Conservation (phyloP, 1,140 invertebrate genomes). For the Teleogryllus occipitalis region DNA sequence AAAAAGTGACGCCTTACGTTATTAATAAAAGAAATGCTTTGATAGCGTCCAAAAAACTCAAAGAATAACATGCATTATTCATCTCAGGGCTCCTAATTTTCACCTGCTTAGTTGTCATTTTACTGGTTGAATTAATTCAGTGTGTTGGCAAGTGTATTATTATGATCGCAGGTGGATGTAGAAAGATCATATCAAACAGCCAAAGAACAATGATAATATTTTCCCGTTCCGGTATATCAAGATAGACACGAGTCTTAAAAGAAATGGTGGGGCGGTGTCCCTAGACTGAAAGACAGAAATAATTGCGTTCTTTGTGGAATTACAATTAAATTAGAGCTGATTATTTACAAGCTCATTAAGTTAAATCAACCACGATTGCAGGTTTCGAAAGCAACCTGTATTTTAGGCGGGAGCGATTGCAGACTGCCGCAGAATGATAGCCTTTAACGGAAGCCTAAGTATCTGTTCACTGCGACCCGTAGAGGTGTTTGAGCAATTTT, state of each 20-base stretch:
- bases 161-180: neutral
- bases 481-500: neutral
- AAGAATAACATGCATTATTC: neutral
- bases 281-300: neutral
- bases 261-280: neutral
- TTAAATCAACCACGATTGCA: neutral
- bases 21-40: too few relatives aligned
- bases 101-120: neutral
- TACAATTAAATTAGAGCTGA: constrained; percentile 1
- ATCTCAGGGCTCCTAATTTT: neutral
- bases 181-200: neutral
- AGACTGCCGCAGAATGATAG: neutral
- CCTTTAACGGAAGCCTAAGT: neutral
- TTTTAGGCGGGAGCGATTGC: neutral
- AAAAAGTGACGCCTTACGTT: too few relatives aligned
- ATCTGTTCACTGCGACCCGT: neutral
- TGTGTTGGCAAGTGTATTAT: neutral
- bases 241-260: neutral
- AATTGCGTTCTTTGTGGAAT: neutral
- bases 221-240: neutral
- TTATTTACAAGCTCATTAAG: neutral
- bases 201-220: constrained; percentile 6
- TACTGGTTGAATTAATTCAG: neutral
- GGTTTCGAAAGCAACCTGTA: neutral
- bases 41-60: too few relatives aligned